phyloP scores from a whole-genome alignment of 1,140 invertebrate species.

The Orchestia grillus region DNA sequence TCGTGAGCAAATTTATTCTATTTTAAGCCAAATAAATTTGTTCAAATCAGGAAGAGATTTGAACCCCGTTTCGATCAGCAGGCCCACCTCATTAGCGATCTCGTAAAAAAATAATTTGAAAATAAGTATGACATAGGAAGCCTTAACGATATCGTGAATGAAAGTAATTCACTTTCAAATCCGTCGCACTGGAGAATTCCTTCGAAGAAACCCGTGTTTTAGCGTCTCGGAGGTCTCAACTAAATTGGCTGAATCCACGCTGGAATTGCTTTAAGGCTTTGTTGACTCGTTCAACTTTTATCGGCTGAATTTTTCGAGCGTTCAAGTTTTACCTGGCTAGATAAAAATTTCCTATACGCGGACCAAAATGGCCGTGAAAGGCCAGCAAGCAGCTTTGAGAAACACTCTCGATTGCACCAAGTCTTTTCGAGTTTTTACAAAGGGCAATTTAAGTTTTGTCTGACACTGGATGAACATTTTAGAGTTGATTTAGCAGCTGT shows the following conservation, averaged over 20 bases:
- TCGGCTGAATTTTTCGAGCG: neutral
- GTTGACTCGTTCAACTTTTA: neutral
- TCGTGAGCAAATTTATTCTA: too few species aligned
- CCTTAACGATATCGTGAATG: neutral
- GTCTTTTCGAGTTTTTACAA: conserved; percentile 22
- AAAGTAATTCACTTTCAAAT: neutral
- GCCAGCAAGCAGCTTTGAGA: neutral
- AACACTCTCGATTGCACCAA: conserved; percentile 3
- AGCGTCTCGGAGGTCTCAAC: neutral
- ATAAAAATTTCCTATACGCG: neutral
- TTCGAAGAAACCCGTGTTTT: neutral
- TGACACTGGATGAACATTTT: neutral
- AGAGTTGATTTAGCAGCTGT: conserved; percentile 47
- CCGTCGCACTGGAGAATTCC: neutral
- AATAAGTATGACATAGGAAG: neutral
- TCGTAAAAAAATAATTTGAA: neutral
- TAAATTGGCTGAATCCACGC: neutral
- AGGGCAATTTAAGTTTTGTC: neutral
- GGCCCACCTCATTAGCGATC: too few species aligned
- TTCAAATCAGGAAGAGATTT: too few species aligned
- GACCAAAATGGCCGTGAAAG: neutral
- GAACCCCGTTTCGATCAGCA: too few species aligned
- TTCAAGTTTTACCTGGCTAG: neutral
- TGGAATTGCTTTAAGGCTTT: neutral
- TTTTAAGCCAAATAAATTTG: too few species aligned